Evolutionary conservation across 2,888 invertebrate genomes (phyloP).

Genomic region (Caenorhabditis sp.): DNA sequence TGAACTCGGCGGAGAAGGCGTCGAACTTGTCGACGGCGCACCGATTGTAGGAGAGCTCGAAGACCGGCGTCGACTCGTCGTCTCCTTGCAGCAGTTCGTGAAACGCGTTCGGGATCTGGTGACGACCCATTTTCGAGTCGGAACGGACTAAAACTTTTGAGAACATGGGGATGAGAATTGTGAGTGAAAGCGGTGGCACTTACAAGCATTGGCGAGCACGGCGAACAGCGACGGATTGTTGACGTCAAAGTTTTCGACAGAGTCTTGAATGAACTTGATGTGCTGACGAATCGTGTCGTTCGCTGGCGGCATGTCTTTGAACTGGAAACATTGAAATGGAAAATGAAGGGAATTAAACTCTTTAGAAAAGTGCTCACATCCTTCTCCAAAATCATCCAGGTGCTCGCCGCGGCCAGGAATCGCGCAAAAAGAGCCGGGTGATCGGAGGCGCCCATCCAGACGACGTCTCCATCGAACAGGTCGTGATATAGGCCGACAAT

Average conservation of each 20-base stretch:
- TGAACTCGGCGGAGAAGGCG: conserved; percentile 52
- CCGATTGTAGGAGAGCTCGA: conserved; percentile 48
- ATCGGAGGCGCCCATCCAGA: conserved; percentile 53
- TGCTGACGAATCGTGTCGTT: conserved; percentile 48
- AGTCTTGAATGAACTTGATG: conserved; percentile 56
- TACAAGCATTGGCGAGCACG: conserved; percentile 72
- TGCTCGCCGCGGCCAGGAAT: conserved; percentile 64
- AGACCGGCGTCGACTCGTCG: conserved; percentile 27
- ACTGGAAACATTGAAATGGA: conserved; percentile 7
- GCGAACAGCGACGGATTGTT: conserved; percentile 66
- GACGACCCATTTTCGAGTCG: conserved; percentile 29
- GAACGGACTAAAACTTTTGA: conserved; percentile 36
- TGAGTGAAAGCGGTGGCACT: too few relatives aligned
- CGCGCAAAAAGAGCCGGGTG: conserved; percentile 62
- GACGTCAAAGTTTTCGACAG: conserved; percentile 45
- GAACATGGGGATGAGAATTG: background rate
- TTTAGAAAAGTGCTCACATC: conserved; percentile 32
- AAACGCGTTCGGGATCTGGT: background rate
- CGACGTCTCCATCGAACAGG: conserved; percentile 56
- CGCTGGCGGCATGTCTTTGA: conserved; percentile 31
- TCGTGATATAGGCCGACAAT: conserved; percentile 55
- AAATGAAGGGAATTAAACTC: background rate
- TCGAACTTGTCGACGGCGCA: conserved; percentile 41
- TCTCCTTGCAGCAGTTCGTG: conserved; percentile 20
- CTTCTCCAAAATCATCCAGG: conserved; percentile 60